A percentile compares a stretch with the other conserved stretches of the same genome.
phyloP scores from a whole-genome alignment of 2,888 invertebrate genomes.

The Chaetogeoica ovagalla region DNA sequence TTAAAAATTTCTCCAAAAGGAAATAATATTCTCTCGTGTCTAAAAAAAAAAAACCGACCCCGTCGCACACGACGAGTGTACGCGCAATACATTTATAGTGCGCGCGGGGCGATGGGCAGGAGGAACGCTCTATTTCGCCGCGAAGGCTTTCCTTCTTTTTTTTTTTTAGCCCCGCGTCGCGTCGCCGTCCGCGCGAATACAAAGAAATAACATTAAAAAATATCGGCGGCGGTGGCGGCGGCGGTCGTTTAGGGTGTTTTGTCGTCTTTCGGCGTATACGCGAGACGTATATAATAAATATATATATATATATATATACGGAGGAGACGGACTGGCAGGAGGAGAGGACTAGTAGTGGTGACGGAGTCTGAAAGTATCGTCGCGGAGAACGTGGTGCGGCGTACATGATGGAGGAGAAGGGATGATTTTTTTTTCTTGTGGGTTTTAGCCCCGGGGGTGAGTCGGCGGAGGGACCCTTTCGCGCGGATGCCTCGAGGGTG shows the following conservation, averaged over 20 bases:
- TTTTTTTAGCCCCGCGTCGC: constrained; percentile 22
- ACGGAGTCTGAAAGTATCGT: background rate
- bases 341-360: background rate
- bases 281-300: background rate
- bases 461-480: constrained; percentile 23
- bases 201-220: constrained; percentile 52
- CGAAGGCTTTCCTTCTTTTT: constrained; percentile 19
- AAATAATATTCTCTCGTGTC: constrained; percentile 28
- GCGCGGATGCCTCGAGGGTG: background rate
- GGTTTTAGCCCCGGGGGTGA: constrained; percentile 42
- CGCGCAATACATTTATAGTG: too few species aligned
- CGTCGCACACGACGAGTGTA: too few species aligned
- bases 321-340: background rate
- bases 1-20: constrained; percentile 34
- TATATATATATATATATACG: background rate
- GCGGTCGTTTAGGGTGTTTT: constrained; percentile 51
- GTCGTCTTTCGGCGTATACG: constrained; percentile 31
- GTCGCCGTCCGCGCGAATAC: background rate
- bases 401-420: background rate
- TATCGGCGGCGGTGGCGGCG: constrained; percentile 35
- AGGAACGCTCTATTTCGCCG: background rate
- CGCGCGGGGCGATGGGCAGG: background rate
- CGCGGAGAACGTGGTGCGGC: background rate
- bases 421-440: constrained; percentile 29
- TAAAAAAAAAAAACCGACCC: too few species aligned